Conservation (phyloP, 2,888 invertebrate species). For the Watsonalla cultraria region DNA sequence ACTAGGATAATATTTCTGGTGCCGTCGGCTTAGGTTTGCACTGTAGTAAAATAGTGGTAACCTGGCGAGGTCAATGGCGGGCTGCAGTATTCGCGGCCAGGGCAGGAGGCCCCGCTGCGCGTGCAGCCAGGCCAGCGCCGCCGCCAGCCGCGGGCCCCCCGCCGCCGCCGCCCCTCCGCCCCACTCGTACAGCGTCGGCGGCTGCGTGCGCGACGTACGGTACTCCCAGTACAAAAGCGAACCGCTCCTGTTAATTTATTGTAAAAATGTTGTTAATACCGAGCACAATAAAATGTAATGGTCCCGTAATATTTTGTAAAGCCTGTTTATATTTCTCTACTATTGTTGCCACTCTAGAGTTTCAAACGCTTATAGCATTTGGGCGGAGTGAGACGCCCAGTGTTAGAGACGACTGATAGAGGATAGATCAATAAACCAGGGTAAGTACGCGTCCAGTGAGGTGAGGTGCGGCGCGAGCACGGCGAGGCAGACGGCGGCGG, state of each 20-base stretch:
- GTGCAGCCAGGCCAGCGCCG: conserved; percentile 54
- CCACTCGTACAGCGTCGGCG: conserved; percentile 44
- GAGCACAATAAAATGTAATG: no score
- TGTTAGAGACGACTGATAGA: not conserved
- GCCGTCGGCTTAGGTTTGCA: not conserved
- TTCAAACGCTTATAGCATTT: no score
- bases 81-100: conserved; percentile 50
- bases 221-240: conserved; percentile 86
- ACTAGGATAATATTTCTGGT: not conserved
- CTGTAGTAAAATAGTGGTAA: conserved; percentile 10
- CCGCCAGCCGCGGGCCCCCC: conserved; percentile 49
- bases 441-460: conserved; percentile 86
- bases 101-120: conserved; percentile 45
- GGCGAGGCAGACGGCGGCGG: conserved; percentile 85
- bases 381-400: no score
- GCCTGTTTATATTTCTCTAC: no score
- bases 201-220: conserved; percentile 53
- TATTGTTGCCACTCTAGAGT: no score
- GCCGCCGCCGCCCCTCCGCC: conserved; percentile 63
- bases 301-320: no score
- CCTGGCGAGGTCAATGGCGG: conserved; percentile 52
- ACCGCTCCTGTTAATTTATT: conserved; percentile 80
- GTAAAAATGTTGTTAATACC: not conserved
- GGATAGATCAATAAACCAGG: not conserved
- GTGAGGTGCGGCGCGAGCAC: conserved; percentile 85